Base-by-base conservation (phyloP, 2,888 invertebrate species). In the Papilio gigon region DNA sequence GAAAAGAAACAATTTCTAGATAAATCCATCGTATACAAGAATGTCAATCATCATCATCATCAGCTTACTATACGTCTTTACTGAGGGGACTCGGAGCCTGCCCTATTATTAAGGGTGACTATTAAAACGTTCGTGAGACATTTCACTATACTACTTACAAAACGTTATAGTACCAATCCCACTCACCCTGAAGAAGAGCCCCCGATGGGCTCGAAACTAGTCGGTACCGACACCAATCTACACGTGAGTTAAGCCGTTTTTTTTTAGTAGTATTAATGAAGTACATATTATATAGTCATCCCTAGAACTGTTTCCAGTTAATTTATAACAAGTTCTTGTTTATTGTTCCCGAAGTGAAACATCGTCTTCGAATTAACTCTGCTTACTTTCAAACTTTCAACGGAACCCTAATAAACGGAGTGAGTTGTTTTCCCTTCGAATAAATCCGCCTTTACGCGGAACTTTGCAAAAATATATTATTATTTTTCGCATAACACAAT, bases 381-480 rank as follows among this genome's bases (percentile, higher is more conserved):
- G 53, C 30, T 53, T 53, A 53, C 30, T 53, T 53, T 30, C 8
- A 27, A 53, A 53, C 53, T 53, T 53, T 30, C 27, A 1, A 9
- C 2, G 37, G 59, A 59, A 59, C 35, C 59, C 59, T 35, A 58
- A 59, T 59, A 59, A 59, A 59, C 33, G 20, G 58, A 20, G 17
- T 17, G 35, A 59, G 59, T 33, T 58, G 53, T 53, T 33, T 58
- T 20, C 35, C 22, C 22, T 20, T 2, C 35, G 30, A 9, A 20
- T 37, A 59, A 59, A 53, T 53, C 30, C 53, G 27, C 27, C 30
- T 27, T 30, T 30, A 53, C 30, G n/a, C 30, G 53, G 30, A 53
- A 53, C 53, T 53, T 53, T 53, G 53, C 30, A 53, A 53, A 53
- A 53, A 53, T 53, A n/a, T 53, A 30, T 30, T 27, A 53, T 53